These are phyloP conservation scores for Diaphora mendica DNA, from an alignment of 2,888 invertebrate genomes.

Conservation along the genomic window DNA sequence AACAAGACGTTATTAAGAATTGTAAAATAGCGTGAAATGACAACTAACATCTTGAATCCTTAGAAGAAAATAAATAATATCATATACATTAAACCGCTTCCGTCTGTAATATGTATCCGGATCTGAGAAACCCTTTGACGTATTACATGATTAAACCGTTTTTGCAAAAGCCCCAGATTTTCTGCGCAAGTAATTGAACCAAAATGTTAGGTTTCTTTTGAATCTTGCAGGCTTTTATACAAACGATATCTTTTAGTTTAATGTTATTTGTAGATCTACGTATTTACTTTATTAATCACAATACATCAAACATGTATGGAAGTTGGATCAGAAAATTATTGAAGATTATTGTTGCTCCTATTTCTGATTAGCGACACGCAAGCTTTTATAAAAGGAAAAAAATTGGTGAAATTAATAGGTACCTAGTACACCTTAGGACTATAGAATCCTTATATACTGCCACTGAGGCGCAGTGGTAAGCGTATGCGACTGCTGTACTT, in stretches of 20 bases:
- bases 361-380: neutral
- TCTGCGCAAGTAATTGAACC: conserved; percentile 52
- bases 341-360: neutral
- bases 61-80: too few relatives aligned
- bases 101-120: conserved; percentile 27
- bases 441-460: too few relatives aligned
- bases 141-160: conserved; percentile 61
- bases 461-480: too few relatives aligned
- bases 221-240: conserved; percentile 28
- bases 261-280: conserved; percentile 18
- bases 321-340: neutral
- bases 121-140: conserved; percentile 54
- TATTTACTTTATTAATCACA: conserved; percentile 1
- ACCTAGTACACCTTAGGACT: too few relatives aligned
- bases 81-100: conserved; percentile 23
- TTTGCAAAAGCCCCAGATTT: conserved; percentile 47
- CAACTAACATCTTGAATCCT: too few relatives aligned
- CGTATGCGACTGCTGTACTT: too few relatives aligned
- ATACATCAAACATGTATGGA: neutral
- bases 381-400: neutral
- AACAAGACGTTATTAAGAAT: too few relatives aligned
- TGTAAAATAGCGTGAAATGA: too few relatives aligned
- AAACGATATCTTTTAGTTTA: conserved; percentile 41
- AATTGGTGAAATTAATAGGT: too few relatives aligned
- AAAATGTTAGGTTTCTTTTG: conserved; percentile 45